phyloP scores from a whole-genome alignment of 2,113 vertebrate genomes.

The Cryptomyrus ogoouensis region DNA sequence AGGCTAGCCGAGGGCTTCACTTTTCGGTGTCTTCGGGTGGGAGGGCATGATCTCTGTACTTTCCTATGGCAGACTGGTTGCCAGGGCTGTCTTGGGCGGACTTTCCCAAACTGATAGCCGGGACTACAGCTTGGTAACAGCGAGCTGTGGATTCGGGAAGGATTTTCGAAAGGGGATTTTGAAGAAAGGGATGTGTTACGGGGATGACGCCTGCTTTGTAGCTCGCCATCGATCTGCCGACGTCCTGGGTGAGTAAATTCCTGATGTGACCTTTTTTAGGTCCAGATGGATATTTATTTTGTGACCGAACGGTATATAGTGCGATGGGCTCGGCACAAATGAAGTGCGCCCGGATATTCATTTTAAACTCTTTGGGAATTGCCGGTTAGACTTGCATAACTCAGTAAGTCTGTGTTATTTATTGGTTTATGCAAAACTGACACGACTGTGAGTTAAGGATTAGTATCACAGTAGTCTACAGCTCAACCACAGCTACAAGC shows the following conservation, averaged over 20 bases:
- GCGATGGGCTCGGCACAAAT: not conserved
- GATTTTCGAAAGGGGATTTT: constrained; percentile 97
- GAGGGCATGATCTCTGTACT: constrained; percentile 90
- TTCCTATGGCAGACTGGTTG: constrained; percentile 92
- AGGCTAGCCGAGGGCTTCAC: constrained; percentile 23
- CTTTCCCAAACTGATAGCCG: constrained; percentile 90
- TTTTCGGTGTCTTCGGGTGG: constrained; percentile 1
- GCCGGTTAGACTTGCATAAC: not conserved
- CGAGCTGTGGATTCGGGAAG: constrained; percentile 94
- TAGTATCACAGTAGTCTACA: not conserved
- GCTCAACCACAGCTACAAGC: not conserved
- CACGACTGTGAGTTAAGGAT: not conserved
- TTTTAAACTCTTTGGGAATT: not conserved
- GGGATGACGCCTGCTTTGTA: constrained; percentile 95
- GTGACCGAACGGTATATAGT: not conserved
- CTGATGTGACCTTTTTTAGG: not conserved
- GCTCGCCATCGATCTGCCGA: constrained; percentile 81
- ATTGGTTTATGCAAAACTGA: not conserved
- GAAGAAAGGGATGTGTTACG: constrained; percentile 98
- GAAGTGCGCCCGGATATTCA: not conserved
- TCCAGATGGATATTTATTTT: not conserved
- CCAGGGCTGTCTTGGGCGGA: constrained; percentile 92
- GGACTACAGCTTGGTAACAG: constrained; percentile 90
- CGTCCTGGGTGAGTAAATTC: constrained; percentile 77
- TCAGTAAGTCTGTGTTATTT: not conserved